Evolutionary conservation across 2,797 vertebrate genomes (phyloP).

Genomic region (Simalia tracyae): DNA sequence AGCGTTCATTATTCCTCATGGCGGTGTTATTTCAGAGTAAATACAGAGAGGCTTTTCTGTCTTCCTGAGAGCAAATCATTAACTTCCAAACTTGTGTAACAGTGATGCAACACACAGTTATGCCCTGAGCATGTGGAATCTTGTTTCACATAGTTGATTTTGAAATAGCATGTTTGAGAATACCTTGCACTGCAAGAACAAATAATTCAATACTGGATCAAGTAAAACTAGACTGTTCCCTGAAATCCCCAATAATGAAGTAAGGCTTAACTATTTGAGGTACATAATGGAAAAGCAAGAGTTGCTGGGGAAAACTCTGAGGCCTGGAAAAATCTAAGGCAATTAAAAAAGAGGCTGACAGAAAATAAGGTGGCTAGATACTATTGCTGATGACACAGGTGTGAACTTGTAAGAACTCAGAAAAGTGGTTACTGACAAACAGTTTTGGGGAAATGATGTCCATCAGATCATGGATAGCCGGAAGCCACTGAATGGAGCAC

Average conservation of each 20-base stretch:
- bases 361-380: neutral
- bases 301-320: neutral
- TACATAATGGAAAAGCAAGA: neutral
- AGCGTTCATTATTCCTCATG: neutral
- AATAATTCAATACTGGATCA: neutral
- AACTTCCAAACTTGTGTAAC: slow-evolving; percentile 61
- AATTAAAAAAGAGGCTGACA: neutral
- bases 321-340: neutral
- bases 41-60: slow-evolving; percentile 56
- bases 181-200: neutral
- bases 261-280: neutral
- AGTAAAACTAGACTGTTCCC: neutral
- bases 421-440: neutral
- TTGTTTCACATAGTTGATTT: slow-evolving; percentile 53
- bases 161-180: slow-evolving; percentile 8
- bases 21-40: slow-evolving; percentile 15
- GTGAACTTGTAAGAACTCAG: neutral
- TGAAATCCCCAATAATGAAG: neutral
- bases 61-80: slow-evolving; percentile 55
- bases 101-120: slow-evolving; percentile 51
- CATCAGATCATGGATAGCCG: neutral
- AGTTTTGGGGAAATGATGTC: neutral
- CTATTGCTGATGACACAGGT: neutral
- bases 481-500: neutral
- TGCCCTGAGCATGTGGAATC: slow-evolving; percentile 60